A percentile compares a stretch with the other conserved stretches of the same genome.
Conservation (phyloP, 2,113 vertebrate genomes). For the Calonectris borealis region DNA sequence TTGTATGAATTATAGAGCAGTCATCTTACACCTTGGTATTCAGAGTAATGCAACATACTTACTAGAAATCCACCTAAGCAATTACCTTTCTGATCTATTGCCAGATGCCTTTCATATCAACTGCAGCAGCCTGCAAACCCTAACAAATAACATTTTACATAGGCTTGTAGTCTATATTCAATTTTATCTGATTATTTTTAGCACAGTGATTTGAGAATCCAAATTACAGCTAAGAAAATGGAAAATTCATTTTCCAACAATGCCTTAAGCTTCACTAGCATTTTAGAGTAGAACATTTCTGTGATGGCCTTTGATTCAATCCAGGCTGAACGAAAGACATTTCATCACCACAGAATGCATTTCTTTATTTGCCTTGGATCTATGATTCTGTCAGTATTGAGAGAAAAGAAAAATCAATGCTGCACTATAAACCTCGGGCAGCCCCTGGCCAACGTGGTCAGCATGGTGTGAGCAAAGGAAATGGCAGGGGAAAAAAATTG, state of each 20-base stretch:
- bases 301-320: conserved; percentile 90
- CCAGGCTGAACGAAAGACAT: conserved; percentile 89
- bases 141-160: conserved; percentile 66
- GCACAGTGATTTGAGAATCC: conserved; percentile 68
- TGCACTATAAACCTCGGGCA: conserved; percentile 83
- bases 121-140: conserved; percentile 28
- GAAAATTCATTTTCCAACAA: conserved; percentile 79
- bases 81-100: conserved; percentile 47
- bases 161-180: conserved; percentile 59
- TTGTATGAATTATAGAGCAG: not conserved
- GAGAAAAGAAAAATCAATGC: conserved; percentile 96
- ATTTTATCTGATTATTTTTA: conserved; percentile 71
- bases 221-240: conserved; percentile 74
- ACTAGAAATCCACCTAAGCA: conserved; percentile 45
- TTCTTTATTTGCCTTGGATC: conserved; percentile 98
- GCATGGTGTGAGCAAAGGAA: conserved; percentile 84
- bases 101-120: conserved; percentile 39
- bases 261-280: conserved; percentile 73
- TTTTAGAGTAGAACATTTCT: conserved; percentile 77
- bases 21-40: not conserved
- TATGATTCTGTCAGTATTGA: conserved; percentile 98
- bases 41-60: not conserved
- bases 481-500: conserved; percentile 83
- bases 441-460: conserved; percentile 85
- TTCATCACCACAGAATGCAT: conserved; percentile 93